Percentiles rank a stretch among this genome's conserved stretches.
These are phyloP conservation scores for Ceratosolen fusciceps DNA, from an alignment of 1,140 invertebrate genomes.

Conservation along the genomic window DNA sequence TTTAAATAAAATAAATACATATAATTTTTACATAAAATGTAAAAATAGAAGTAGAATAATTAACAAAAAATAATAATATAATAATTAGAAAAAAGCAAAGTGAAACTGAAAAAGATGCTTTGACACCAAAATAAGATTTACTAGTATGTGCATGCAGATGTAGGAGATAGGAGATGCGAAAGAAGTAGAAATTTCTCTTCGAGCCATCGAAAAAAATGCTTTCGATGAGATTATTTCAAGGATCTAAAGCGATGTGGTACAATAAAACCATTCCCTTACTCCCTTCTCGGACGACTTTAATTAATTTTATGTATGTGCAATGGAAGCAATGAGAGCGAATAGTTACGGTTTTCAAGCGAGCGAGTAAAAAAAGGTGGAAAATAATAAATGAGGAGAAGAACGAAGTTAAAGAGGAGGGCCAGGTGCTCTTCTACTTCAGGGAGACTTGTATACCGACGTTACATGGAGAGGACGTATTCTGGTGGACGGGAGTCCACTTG, in stretches of 20 bases:
- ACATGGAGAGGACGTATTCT: not conserved
- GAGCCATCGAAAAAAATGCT: constrained; percentile 6
- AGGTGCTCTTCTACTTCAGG: not conserved
- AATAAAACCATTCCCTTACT: constrained; percentile 43
- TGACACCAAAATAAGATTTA: constrained; percentile 32
- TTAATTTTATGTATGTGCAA: constrained; percentile 64
- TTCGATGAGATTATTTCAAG: constrained; percentile 28
- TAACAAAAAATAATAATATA: not conserved
- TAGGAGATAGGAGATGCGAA: constrained; percentile 22
- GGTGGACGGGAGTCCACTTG: constrained; percentile 53
- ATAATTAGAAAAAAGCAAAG: not conserved
- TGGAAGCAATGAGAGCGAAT: constrained; percentile 52
- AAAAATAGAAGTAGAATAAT: no score
- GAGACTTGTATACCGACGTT: not conserved
- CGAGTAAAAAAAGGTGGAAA: constrained; percentile 25
- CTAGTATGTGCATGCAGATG: not conserved
- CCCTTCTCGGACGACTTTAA: constrained; percentile 61
- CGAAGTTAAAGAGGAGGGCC: not conserved
- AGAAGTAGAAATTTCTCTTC: constrained; percentile 9
- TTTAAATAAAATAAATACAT: no score
- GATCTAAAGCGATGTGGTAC: constrained; percentile 43
- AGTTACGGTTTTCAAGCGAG: constrained; percentile 51
- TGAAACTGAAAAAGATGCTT: constrained; percentile 22
- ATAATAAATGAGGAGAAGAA: constrained; percentile 46
- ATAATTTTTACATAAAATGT: not conserved